Conservation (phyloP, 2,888 invertebrate genomes). For the Ichneumoninae sp. region DNA sequence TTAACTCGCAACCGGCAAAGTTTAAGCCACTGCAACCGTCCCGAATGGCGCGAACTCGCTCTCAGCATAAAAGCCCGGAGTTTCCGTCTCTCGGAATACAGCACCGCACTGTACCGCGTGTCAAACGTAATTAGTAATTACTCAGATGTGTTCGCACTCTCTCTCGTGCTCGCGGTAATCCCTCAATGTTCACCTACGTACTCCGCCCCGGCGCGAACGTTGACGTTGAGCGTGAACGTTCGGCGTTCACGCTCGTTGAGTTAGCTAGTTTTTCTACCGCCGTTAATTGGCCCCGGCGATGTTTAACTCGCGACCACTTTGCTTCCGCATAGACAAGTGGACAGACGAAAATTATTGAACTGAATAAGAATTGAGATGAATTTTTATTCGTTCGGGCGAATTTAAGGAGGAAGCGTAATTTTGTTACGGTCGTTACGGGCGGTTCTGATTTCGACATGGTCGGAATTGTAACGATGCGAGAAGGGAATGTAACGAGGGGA, state of each 20-base stretch:
- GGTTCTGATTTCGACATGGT: background rate
- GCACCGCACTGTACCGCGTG: slow-evolving; percentile 1
- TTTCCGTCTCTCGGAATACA: slow-evolving; percentile 1
- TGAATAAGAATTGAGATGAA: no score
- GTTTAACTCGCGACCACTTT: background rate
- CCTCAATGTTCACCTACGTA: slow-evolving; percentile 21
- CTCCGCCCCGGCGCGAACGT: background rate
- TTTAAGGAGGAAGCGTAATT: background rate
- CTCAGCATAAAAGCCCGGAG: slow-evolving; percentile 20
- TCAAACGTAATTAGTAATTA: slow-evolving; percentile 47
- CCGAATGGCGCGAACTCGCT: slow-evolving; percentile 4
- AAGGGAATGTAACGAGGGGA: slow-evolving; percentile 3
- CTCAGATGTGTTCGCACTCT: slow-evolving; percentile 5
- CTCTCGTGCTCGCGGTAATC: slow-evolving; percentile 7
- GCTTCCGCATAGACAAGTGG: background rate
- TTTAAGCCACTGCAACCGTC: slow-evolving; percentile 19
- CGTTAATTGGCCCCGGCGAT: background rate
- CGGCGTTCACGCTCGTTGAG: background rate
- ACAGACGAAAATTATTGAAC: no score
- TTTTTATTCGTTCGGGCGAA: no score
- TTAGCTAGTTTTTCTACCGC: background rate
- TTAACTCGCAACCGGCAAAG: slow-evolving; percentile 37
- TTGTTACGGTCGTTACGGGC: background rate
- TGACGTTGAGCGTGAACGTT: no score
- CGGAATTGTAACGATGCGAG: background rate